A percentile compares a stretch with the other conserved stretches of the same genome.
phyloP scores from a whole-genome alignment of 2,113 vertebrate genomes.

The Fukomys damarensis region DNA sequence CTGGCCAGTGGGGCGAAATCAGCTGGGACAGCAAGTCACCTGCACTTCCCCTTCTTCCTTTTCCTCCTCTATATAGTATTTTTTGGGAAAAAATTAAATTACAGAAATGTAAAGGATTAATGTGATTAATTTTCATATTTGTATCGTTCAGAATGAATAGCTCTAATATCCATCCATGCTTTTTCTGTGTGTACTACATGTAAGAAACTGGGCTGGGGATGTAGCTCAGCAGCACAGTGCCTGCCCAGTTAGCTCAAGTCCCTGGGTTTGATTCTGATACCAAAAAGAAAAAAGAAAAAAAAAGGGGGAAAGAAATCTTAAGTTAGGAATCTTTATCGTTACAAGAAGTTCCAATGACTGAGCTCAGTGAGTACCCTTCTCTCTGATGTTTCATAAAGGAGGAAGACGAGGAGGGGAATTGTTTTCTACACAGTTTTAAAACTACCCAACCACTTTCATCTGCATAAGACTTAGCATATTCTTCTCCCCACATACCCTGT shows the following conservation, averaged over 20 bases:
- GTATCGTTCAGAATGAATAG: not conserved
- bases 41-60: not conserved
- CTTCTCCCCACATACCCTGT: not conserved
- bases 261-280: not conserved
- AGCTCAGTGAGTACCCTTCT: not conserved
- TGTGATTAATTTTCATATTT: not conserved
- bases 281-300: not conserved
- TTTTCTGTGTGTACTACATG: not conserved
- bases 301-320: not conserved
- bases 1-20: not conserved
- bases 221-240: not conserved
- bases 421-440: not conserved
- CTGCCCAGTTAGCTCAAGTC: not conserved
- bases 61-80: not conserved
- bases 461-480: not conserved
- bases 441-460: not conserved
- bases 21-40: not conserved
- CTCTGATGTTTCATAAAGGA: not conserved
- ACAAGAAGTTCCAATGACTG: not conserved
- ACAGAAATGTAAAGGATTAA: not conserved
- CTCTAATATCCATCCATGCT: not conserved
- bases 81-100: not conserved
- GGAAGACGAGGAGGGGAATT: not conserved
- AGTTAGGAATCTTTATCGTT: not conserved
- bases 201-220: not conserved